Conservation (phyloP, 2,888 invertebrate species). For the Pharmacophagus antenor region DNA sequence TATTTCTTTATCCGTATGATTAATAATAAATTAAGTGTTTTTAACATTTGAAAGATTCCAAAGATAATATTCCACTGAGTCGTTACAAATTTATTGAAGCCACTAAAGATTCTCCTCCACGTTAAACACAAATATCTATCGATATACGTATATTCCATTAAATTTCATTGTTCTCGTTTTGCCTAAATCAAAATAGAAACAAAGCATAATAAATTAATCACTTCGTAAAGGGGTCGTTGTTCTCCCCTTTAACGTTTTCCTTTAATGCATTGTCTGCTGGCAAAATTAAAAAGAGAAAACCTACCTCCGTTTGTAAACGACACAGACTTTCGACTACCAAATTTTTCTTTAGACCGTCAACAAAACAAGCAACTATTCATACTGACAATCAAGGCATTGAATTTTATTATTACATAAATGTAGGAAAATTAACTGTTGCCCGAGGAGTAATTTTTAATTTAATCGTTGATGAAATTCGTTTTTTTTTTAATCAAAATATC, state of each 20-base stretch:
- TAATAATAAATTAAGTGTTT: too few relatives aligned
- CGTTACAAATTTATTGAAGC: too few relatives aligned
- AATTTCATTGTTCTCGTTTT: conserved; percentile 45
- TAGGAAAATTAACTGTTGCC: neutral
- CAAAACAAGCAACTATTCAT: neutral
- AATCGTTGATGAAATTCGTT: neutral
- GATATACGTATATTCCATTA: conserved; percentile 20
- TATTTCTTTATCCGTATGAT: too few relatives aligned
- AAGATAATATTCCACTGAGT: too few relatives aligned
- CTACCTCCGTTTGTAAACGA: conserved; percentile 60
- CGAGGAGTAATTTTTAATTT: neutral
- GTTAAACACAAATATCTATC: neutral
- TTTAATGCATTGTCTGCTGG: conserved; percentile 75
- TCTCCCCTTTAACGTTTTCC: conserved; percentile 75
- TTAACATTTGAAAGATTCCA: too few relatives aligned
- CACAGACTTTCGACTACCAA: conserved; percentile 55
- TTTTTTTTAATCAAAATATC: neutral
- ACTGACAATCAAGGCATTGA: neutral
- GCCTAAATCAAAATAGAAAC: conserved; percentile 74
- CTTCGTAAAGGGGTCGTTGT: conserved; percentile 66
- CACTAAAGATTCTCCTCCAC: neutral
- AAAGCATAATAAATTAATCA: conserved; percentile 80
- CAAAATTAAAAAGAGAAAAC: conserved; percentile 75
- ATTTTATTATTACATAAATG: neutral
- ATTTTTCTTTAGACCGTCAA: conserved; percentile 31